Evolutionary conservation across 2,113 vertebrate genomes (phyloP), one percentile per base, ranked within the genome.

Genomic region (Tachycineta bicolor): DNA sequence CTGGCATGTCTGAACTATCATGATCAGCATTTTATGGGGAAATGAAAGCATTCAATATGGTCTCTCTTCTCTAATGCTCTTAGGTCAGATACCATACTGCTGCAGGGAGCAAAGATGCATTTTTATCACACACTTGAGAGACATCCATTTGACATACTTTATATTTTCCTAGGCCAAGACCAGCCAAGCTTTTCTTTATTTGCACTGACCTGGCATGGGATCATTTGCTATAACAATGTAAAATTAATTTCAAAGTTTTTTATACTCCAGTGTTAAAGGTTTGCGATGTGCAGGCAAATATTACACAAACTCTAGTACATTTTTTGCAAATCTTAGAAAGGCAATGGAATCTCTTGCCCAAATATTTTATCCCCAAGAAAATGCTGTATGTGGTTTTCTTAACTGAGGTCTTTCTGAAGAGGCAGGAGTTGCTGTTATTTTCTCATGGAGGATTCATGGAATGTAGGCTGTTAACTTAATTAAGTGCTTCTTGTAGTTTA

Each of bases 21-120:
- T 88, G 95, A 98, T 98, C 97, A 97, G 96, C 91, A 94, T 96
- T 98, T 98, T 98, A 98, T 97, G 96, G 95, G 91, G 89, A 97
- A 97, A 97, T 97, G 97, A 98, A 98, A 98, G 94, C 89, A 78
- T 96, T 97, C 96, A 93, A 58, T 91, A 96, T 89, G 90, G 95
- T 97, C 79, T 97, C 91, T 95, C 93, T 96, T 94, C 95, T 96
- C 73, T 96, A 96, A 95, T 96, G 87, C 82, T 94, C 91, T 80
- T 87, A 97, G 97, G 97, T 98, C 97, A 98, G 97, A 89, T 80
- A 95, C 92, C 96, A 83, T 95, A 93, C 95, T 96, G 87, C 96
- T 89, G 80, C 88, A 47, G 20, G 97, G 83, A 87, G 78, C 37
- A 71, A 97, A 92, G 94, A 97, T 96, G 86, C 71, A 47, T 93